Conservation (phyloP, 2,113 vertebrate species). For the Oncorhynchus keta region DNA sequence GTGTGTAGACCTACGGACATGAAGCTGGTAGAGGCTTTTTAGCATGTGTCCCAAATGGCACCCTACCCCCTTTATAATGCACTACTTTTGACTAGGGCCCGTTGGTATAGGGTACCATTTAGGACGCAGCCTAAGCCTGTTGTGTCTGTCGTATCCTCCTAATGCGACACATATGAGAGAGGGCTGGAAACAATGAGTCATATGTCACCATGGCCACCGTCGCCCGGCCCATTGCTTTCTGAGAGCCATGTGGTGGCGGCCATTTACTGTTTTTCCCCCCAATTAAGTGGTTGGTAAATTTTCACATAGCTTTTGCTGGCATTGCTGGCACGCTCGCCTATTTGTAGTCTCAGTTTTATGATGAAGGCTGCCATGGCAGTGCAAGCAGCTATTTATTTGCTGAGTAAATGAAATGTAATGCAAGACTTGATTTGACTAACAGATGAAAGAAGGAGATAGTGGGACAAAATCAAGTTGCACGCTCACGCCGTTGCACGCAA, state of each 20-base stretch:
- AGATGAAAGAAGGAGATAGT: neutral
- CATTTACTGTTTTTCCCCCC: conserved; percentile 19
- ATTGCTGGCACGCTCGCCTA: neutral
- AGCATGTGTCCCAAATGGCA: too few species aligned
- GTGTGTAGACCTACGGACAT: too few species aligned
- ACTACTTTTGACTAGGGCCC: neutral
- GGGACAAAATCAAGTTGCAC: too few species aligned
- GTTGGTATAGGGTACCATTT: conserved; percentile 13
- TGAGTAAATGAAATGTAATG: neutral
- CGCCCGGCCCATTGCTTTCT: conserved; percentile 3
- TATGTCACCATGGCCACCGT: conserved; percentile 46
- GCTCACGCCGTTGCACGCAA: too few species aligned
- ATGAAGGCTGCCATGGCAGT: too few species aligned
- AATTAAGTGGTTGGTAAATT: conserved; percentile 26
- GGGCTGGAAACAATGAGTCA: conserved; percentile 68
- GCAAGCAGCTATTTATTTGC: too few species aligned
- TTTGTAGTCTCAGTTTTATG: neutral
- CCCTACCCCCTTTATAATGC: too few species aligned
- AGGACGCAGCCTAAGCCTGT: neutral
- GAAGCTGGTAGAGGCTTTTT: too few species aligned
- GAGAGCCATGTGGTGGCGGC: conserved; percentile 27
- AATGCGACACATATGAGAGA: conserved; percentile 62
- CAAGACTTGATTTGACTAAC: neutral
- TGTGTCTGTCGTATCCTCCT: conserved; percentile 58
- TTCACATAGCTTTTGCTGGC: neutral